A percentile compares a stretch with the other conserved stretches of the same genome.
Conservation (phyloP, 1,140 invertebrate species). For the Heliconius nattereri region DNA sequence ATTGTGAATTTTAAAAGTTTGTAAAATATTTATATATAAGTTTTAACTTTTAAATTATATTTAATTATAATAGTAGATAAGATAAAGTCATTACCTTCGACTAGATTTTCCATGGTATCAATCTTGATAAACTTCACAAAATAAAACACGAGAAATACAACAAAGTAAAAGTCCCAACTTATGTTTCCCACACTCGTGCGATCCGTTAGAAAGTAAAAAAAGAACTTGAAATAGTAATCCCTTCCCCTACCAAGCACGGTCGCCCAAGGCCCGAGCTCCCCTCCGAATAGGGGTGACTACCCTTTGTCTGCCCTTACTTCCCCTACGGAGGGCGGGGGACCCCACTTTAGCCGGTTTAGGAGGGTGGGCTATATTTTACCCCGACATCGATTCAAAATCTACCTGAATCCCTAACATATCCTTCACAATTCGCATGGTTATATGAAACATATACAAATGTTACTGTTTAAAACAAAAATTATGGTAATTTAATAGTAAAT, state of each 20-base stretch:
- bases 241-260: conserved; percentile 65
- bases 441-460: background rate
- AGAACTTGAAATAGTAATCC: conserved; percentile 70
- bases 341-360: conserved; percentile 67
- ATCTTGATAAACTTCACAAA: conserved; percentile 16
- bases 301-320: conserved; percentile 76
- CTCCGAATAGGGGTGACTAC: conserved; percentile 75
- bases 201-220: conserved; percentile 58
- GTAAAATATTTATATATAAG: background rate
- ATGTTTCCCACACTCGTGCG: conserved; percentile 55
- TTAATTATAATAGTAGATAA: background rate
- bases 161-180: conserved; percentile 35
- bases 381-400: conserved; percentile 38
- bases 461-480: background rate
- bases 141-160: conserved; percentile 20
- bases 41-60: background rate
- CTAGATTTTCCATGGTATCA: conserved; percentile 35
- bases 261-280: conserved; percentile 69
- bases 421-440: background rate
- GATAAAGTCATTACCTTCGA: conserved; percentile 39
- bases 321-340: conserved; percentile 71
- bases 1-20: background rate
- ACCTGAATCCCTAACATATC: conserved; percentile 29
- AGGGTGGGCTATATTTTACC: conserved; percentile 61
- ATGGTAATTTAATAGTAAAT: background rate